Conservation (phyloP, 2,113 vertebrate species). For the Chitala chitala region DNA sequence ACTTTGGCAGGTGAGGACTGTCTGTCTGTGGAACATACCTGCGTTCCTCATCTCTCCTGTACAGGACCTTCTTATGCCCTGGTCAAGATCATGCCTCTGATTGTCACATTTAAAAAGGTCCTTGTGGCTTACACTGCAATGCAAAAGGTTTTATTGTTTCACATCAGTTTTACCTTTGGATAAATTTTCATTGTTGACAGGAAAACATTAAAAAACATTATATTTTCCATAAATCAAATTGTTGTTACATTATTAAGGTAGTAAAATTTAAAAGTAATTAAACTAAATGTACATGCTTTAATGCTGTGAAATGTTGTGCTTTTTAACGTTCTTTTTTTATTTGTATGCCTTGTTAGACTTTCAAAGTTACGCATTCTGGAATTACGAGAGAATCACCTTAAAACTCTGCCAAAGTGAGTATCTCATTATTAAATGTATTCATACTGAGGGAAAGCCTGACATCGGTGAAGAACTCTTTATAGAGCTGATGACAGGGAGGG, state of each 20-base stretch:
- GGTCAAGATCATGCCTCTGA: not conserved
- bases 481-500: too few species aligned
- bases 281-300: not conserved
- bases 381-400: constrained; percentile 96
- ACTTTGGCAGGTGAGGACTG: constrained; percentile 91
- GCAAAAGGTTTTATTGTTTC: too few species aligned
- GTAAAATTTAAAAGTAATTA: too few species aligned
- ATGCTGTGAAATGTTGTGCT: not conserved
- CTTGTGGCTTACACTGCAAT: too few species aligned
- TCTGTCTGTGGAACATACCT: not conserved
- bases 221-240: too few species aligned
- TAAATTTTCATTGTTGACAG: too few species aligned
- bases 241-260: too few species aligned
- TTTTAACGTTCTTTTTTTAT: not conserved
- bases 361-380: constrained; percentile 97
- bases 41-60: not conserved
- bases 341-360: constrained; percentile 66
- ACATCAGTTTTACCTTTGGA: too few species aligned
- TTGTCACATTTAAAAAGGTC: not conserved
- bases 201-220: too few species aligned
- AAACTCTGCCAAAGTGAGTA: constrained; percentile 99
- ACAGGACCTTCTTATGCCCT: not conserved
- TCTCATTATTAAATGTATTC: not conserved
- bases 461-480: too few species aligned
- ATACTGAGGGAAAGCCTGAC: too few species aligned